Evolutionary conservation across 1,140 invertebrate species (phyloP).

Genomic region (Danaus melanippus): DNA sequence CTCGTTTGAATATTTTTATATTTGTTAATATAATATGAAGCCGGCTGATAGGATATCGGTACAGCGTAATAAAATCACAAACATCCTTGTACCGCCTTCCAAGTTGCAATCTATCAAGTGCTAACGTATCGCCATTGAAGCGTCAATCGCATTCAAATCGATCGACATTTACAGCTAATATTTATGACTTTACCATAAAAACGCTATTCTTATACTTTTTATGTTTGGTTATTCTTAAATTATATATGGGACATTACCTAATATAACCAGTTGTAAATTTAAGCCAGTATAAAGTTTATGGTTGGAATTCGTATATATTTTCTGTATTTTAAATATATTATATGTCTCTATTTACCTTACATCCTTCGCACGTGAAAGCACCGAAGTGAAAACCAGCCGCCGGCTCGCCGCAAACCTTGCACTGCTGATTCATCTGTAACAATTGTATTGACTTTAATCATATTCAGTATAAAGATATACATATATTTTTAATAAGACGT

Average conservation of each 20-base stretch:
- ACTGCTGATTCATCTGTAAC: constrained; percentile 94
- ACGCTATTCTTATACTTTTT: constrained; percentile 5
- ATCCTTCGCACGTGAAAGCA: constrained; percentile 97
- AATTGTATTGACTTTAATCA: too few relatives aligned
- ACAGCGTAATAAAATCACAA: too few relatives aligned
- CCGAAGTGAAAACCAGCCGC: constrained; percentile 98
- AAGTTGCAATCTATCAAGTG: constrained; percentile 4
- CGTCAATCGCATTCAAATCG: constrained; percentile 23
- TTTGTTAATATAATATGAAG: constrained; percentile 1
- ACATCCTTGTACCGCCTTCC: too few relatives aligned
- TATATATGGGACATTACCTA: too few relatives aligned
- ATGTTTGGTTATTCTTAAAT: too few relatives aligned
- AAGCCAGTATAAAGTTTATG: too few relatives aligned
- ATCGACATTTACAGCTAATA: constrained; percentile 14
- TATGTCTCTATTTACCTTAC: constrained; percentile 80
- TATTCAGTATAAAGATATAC: too few relatives aligned
- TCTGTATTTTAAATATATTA: not conserved
- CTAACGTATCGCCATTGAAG: constrained; percentile 16
- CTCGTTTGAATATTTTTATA: not conserved
- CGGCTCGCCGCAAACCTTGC: constrained; percentile 96
- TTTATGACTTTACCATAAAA: constrained; percentile 12
- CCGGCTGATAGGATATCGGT: too few relatives aligned
- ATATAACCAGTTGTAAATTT: too few relatives aligned
- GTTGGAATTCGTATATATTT: too few relatives aligned
- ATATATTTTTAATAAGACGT: too few relatives aligned